phyloP scores from a whole-genome alignment of 2,888 invertebrate genomes.

The Erebia epiphron region DNA sequence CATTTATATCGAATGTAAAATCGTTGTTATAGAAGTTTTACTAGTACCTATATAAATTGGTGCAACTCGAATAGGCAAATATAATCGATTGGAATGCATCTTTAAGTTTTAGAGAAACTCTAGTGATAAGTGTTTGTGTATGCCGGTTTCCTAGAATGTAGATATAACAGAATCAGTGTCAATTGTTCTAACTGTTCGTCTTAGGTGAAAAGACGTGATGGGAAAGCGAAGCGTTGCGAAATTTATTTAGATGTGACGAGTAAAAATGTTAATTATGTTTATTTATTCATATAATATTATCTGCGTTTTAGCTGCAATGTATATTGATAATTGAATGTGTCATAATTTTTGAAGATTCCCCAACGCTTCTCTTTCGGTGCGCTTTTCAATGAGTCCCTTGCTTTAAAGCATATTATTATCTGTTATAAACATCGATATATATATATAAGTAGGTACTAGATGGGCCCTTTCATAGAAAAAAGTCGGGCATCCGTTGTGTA shows the following conservation, averaged over 20 bases:
- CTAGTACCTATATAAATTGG: neutral
- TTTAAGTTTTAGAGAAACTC: neutral
- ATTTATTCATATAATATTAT: too few relatives aligned
- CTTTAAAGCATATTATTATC: neutral
- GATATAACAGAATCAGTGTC: constrained; percentile 34
- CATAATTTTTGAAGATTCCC: neutral
- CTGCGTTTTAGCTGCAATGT: too few relatives aligned
- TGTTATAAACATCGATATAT: too few relatives aligned
- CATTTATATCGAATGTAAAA: constrained; percentile 45
- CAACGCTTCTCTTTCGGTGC: neutral
- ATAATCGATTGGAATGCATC: neutral
- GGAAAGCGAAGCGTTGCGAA: constrained; percentile 4
- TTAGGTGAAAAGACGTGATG: neutral
- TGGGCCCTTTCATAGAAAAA: too few relatives aligned
- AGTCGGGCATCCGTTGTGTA: too few relatives aligned
- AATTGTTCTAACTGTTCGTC: constrained; percentile 35
- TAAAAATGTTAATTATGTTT: neutral
- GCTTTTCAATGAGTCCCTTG: neutral
- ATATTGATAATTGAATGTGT: too few relatives aligned
- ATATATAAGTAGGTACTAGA: too few relatives aligned
- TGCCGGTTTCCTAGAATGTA: constrained; percentile 29
- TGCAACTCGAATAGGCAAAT: constrained; percentile 1
- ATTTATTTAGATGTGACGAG: neutral
- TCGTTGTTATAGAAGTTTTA: constrained; percentile 31
- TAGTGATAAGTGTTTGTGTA: constrained; percentile 24